Evolutionary conservation across 1,140 invertebrate species (phyloP), one percentile per base, ranked within the genome.

Genomic region (Drosophila azteca): DNA sequence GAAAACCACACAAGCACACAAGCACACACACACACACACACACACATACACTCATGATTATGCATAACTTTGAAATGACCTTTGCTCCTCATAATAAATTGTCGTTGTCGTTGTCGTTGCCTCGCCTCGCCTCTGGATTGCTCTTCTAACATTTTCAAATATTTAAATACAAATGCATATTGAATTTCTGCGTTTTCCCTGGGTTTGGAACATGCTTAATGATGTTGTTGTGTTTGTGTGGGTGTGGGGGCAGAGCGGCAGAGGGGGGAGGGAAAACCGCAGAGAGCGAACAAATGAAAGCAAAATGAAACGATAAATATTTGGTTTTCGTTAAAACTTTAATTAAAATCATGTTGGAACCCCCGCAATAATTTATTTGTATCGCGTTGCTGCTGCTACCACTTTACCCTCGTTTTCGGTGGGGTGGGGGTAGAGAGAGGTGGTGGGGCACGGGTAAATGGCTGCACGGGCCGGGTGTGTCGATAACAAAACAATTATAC

Each of bases 231-330:
- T 51, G 29, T 24, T 3, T 48, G 50, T 26, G 43, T 9, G 11
- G 7, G 39, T 0, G 51, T 1, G 41, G 3, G 9, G 31, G 9
- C 31, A 35, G 8, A 48, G 58, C 41, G 8, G 61, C 44, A 43
- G 24, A 13, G 17, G 26, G 26, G n/a, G 63, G 52, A n/a, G n/a
- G 43, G 2, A 50, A 79, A 80, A 80, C 81, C 74, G 64, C 79
- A 60, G 48, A 51, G 67, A 66, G 77, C 68, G 31, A 68, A 71
- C 82, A 85, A 77, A 81, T 80, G 77, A 81, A 85, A 85, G 81
- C 81, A 87, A 87, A 85, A 85, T 85, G 78, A 87, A 87, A 87
- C 82, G 77, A 87, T 87, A 87, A 87, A 87, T 87, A 87, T 87
- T 87, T 87, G 82, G 82, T 79, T 87, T 85, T 87, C 78, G 82